Evolutionary conservation across 2,113 vertebrate species (phyloP), one percentile per base, ranked within the genome.

Genomic region (Calidris pugnax): DNA sequence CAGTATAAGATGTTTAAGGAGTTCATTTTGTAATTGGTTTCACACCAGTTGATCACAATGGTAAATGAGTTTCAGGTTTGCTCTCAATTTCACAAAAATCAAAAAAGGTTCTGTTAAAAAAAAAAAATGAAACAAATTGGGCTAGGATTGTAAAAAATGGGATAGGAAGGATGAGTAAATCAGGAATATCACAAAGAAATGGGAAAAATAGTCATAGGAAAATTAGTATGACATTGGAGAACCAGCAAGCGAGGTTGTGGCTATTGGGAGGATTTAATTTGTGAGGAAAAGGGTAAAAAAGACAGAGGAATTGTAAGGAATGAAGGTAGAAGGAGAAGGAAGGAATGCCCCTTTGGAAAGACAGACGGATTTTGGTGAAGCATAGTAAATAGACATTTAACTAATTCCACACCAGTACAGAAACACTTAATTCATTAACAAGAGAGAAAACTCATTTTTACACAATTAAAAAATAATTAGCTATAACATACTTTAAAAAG

Each of bases 241-340:
- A 97, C 86, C 96, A 95, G 78, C 90, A 97, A 95, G 95, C 53
- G 24, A 96, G 89, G 95, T 94, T 94, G 86, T 96, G 95, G 93
- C 82, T 90, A 53, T 90, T 92, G 97, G 96, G 83, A 88, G 53
- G 85, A 95, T 96, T 96, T 95, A 92, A 94, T 94, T 96, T 76
- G 69, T 96, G 91, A 97, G 96, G 97, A 97, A 96, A 97, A 93
- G 94, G 97, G 91, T 91, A 97, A 97, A 97, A 84, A 97, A 94
- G 92, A 96, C 87, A 96, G 94, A 96, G 94, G 97, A 96, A 97
- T 96, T 90, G 21, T 73, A 86, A 97, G 97, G 96, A 97, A 96
- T 95, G 92, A 94, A 97, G 97, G 97, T 94, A 96, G 90, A 98
- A 98, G 98, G 98, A 98, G 99, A 99, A 99, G 99, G 99, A 98